Evolutionary conservation across 1,140 invertebrate genomes (phyloP).

Genomic region (Pantala flavescens): DNA sequence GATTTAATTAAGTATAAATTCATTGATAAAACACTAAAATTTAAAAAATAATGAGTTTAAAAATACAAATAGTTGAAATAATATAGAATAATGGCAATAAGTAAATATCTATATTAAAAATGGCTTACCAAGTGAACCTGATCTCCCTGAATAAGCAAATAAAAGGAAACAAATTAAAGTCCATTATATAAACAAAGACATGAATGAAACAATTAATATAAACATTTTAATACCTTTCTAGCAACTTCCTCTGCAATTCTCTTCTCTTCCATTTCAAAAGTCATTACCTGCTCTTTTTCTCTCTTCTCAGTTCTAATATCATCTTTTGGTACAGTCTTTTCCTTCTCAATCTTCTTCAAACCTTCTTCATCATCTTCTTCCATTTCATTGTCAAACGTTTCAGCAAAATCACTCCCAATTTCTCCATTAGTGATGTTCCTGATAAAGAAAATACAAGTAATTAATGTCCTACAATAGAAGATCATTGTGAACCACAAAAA

Average conservation of each 20-base stretch:
- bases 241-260: conserved; percentile 38
- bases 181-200: background rate
- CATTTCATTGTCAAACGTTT: conserved; percentile 12
- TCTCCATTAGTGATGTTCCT: conserved; percentile 23
- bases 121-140: background rate
- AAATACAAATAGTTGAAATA: no score
- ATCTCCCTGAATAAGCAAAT: background rate
- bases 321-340: conserved; percentile 21
- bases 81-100: no score
- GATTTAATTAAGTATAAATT: no score
- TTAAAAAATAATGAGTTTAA: no score
- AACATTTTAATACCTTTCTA: conserved; percentile 24
- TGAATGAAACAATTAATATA: background rate
- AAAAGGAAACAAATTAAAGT: background rate
- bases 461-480: no score
- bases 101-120: background rate
- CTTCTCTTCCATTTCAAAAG: conserved; percentile 40
- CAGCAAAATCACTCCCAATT: conserved; percentile 27
- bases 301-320: conserved; percentile 22
- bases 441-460: background rate
- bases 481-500: no score
- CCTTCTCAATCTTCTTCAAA: conserved; percentile 26
- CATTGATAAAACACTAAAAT: no score
- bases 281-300: conserved; percentile 28
- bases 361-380: conserved; percentile 27